Evolutionary conservation across 2,113 vertebrate species (phyloP), one percentile per base, ranked within the genome.

Genomic region (Corythornis vintsioides): DNA sequence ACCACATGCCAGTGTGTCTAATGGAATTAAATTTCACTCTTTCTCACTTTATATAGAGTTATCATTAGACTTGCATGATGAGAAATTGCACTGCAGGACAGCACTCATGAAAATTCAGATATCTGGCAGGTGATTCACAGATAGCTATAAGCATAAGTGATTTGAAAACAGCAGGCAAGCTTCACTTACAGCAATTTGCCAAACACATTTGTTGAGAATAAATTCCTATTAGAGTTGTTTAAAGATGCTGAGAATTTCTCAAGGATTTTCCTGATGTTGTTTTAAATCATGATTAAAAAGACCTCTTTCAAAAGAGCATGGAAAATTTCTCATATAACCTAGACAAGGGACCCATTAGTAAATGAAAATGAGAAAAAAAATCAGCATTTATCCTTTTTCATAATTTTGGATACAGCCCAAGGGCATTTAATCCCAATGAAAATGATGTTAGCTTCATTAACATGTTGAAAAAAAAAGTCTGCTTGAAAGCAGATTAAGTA

Each of bases 151-250:
- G 81, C 53, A 22, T 61, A 86, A 90, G 67, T 66, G 73, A 90
- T 96, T 90, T 93, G 83, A 82, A 92, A 94, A 65, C 83, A 89
- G 90, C 86, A 90, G 81, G 88, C 14, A 48, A 69, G 73, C 63
- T 76, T 90, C 42, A 59, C 81, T 77, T 78, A 59, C 33, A 84
- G 35, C 64, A 86, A 48, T 67, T 79, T 84, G 38, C 86, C 33
- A 69, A 89, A 82, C 15, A 40, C 42, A 66, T 89, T 76, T 84
- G 33, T 84, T 69, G 55, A 72, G 38, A 72, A 93, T 72, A 65
- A 76, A 84, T 38, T 86, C 19, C 40, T 88, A 4, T 90, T 79
- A 60, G 16, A 84, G n/a, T 52, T 84, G n/a, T 76, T 81, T 65
- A 79, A 67, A 78, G 50, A 79, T 84, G 65, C 14, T 79, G 77